Base-by-base conservation (phyloP, 2,797 vertebrate genomes). In the Cryptoprocta ferox region DNA sequence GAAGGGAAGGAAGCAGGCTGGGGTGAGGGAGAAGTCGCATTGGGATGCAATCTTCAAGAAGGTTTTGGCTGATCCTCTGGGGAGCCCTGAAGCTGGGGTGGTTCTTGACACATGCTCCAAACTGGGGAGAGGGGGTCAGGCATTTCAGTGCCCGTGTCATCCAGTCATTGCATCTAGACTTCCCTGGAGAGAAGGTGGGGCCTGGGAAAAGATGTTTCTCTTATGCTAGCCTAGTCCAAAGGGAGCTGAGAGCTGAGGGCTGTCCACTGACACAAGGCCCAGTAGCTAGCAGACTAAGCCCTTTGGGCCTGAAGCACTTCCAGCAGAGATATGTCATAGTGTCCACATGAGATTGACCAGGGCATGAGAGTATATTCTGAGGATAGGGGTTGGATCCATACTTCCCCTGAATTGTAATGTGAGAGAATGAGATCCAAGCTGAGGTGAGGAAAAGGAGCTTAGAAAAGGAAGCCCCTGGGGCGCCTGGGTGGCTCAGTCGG, bases 111-210 rank as follows among this genome's bases (percentile, higher is more conserved):
- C 48, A 10, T 18, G 10, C 32, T 45, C 32, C 13, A 53, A 2
- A 21, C 3, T 65, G 48, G 56, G 26, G 18, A 63, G 12, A 70
- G 5, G 9, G 5, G 2, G 9, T 14, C 5, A 81, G 82, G 14
- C 3, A 61, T 65, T 48, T 53, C 9, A 18, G n/a, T 6, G 2
- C 1, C 10, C 2, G 7, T 0, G 39, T 30, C 50, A 26, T 45
- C 50, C 24, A 15, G 35, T 37, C 32, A 37, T 19, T 81, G 28
- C 9, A 2, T 11, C 1, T 37, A 8, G 24, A 75, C 10, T 21
- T 0, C 39, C 12, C 21, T 83, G 26, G 6, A 30, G 80, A 76
- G 66, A 9, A 1, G 15, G 5, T 53, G 24, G 21, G 21, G n/a
- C 63, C 13, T 76, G 87, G 39, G 24, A 3, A 13, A 61, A 81